These are phyloP conservation scores for Theropithecus gelada DNA, from an alignment of 2,113 vertebrate genomes.

Conservation along the genomic window DNA sequence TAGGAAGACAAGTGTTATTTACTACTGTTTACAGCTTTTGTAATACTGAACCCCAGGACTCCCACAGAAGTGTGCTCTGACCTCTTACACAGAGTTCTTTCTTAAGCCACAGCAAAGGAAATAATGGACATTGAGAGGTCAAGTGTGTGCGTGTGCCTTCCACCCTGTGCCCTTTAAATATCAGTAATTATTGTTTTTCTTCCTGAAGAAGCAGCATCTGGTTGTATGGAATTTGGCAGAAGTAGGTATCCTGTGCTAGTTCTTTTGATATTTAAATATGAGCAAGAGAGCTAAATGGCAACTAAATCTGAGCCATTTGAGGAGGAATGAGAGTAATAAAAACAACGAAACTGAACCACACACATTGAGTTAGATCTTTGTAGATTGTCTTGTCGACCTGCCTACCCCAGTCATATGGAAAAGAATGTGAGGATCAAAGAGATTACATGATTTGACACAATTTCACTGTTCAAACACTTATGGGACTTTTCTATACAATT, in stretches of 20 bases:
- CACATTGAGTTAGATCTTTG: neutral
- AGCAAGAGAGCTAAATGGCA: neutral
- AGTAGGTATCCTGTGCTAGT: neutral
- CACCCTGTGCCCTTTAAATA: neutral
- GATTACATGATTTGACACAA: neutral
- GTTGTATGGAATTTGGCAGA: neutral
- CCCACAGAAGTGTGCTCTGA: neutral
- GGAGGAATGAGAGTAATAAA: neutral
- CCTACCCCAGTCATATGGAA: neutral
- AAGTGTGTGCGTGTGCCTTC: neutral
- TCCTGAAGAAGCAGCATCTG: neutral
- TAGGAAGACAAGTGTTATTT: neutral
- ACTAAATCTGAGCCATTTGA: neutral
- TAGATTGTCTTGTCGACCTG: neutral
- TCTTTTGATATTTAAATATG: constrained; percentile 25
- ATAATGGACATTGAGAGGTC: neutral
- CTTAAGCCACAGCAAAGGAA: neutral
- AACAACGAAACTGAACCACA: neutral
- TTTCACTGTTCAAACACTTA: neutral
- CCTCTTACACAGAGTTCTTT: neutral
- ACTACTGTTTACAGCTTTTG: neutral
- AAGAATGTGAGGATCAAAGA: neutral
- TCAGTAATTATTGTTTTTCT: neutral
- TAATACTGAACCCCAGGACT: neutral
- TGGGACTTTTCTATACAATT: neutral